Base-by-base conservation (phyloP, 2,797 vertebrate species). In the Leuciscus waleckii region DNA sequence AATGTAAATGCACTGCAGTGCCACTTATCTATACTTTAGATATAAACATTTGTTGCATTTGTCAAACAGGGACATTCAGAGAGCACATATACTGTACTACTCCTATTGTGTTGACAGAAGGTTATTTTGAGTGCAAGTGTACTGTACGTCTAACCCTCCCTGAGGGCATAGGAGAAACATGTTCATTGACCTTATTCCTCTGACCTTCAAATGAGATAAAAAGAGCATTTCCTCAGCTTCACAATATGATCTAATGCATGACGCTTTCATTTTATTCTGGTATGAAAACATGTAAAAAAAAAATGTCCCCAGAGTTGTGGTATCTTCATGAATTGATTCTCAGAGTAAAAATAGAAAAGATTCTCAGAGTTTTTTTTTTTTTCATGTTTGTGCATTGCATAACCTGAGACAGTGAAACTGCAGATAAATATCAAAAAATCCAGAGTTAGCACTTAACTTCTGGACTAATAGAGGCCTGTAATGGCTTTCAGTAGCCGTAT, bases 141-240 rank as follows among this genome's bases (percentile, higher is more conserved):
- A 56, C 65, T 67, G 29, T 21, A 37, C 17, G 10, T 37, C 35
- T n/a, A n/a, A 41, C 37, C 37, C 16, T 35, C 58, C 74, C 35
- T 37, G 63, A 69, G 7, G 68, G 41, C 32, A 65, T 35, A 26
- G 7, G 51, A 71, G n/a, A 54, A 41, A 63, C 19, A 26, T 49
- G 21, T 23, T 85, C 35, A 71, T 2, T 63, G 67, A 58, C 56
- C 39, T 73, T 26, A 63, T 81, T 32, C 16, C 32, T 35, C 21
- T 74, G 51, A 74, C 77, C 78, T 75, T 74, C 56, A 80, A 54
- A 41, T 3, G 14, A 78, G 46, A 69, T 35, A 51, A 1, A 16
- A 46, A 29, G 46, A 75, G 8, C 29, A 11, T 54, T 75, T 75
- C 17, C 21, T 23, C 17, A 54, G 29, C 29, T 23, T 32, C 43